Evolutionary conservation across 2,113 vertebrate genomes (phyloP), one percentile per base, ranked within the genome.

Genomic region (Pelodiscus sinensis): DNA sequence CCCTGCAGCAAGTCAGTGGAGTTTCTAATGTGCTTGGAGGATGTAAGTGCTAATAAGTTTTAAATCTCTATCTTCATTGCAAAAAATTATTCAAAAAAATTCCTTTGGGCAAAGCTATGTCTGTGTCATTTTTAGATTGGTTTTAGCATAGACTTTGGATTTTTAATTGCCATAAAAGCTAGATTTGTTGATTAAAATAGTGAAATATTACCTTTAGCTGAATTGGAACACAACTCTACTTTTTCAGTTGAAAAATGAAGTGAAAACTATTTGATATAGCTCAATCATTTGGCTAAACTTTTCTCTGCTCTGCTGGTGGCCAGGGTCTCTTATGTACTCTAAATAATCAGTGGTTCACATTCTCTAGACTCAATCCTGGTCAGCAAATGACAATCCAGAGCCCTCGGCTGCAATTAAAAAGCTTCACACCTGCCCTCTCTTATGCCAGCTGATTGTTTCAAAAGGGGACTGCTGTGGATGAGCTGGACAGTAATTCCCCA

Each of bases 351-450:
- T 85, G 58, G 92, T 81, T 82, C 88, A 90, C 84, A 82, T 80
- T 96, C 93, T 73, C 89, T 35, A 58, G 58, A 56, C 31, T 65
- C 84, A 91, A 90, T 78, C 65, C 92, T 91, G 92, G 92, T 89
- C 95, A 93, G 87, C 84, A 95, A 91, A 95, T 87, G 73, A 58
- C 58, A 85, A 78, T 80, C 89, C 31, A 15, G 83, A 79, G 29
- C 91, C 79, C 21, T 75, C 91, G 88, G 94, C 84, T 19, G 85
- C 90, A 80, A 83, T 65, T 54, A 86, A 88, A 89, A 18, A 73
- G 58, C 88, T 96, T 86, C 78, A 80, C 89, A 82, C 92, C 86
- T 87, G 84, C 88, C 94, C 89, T 93, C n/a, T 8, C 58, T 93
- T 87, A 82, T 3, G 51, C 78, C 92, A 57, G 35, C 86, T 91